Conservation (phyloP, 2,113 vertebrate genomes). For the Daphoenositta chrysoptera region DNA sequence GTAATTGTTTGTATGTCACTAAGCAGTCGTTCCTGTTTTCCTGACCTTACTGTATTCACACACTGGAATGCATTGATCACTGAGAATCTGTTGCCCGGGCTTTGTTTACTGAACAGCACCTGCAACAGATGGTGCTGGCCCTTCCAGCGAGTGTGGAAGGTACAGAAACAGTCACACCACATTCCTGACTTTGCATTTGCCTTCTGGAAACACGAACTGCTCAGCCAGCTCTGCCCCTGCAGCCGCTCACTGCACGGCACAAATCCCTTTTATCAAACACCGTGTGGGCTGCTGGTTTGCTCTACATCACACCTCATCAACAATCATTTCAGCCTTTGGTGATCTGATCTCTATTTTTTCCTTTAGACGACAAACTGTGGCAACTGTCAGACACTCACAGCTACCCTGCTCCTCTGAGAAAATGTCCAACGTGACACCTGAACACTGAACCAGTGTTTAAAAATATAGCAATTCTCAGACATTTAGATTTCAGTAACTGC, state of each 20-base stretch:
- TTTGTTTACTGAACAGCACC: constrained; percentile 8
- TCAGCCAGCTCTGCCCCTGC: not conserved
- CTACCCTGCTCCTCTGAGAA: not conserved
- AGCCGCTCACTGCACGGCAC: not conserved
- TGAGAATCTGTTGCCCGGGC: not conserved
- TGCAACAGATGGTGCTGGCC: not conserved
- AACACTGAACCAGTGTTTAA: not conserved
- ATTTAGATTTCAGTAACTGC: not conserved
- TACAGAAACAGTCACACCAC: not conserved
- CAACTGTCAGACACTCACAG: not conserved
- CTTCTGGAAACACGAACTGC: not conserved
- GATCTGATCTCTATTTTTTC: not conserved
- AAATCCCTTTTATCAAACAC: not conserved
- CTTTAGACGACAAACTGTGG: not conserved
- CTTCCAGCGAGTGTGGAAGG: not conserved
- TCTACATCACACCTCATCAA: not conserved
- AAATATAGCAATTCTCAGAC: not conserved
- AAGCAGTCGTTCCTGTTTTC: not conserved
- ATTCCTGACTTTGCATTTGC: not conserved
- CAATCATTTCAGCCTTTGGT: not conserved
- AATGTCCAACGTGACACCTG: not conserved
- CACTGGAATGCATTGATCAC: not conserved
- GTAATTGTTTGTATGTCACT: too few species aligned
- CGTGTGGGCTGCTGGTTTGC: not conserved
- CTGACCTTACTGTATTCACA: not conserved